phyloP scores from a whole-genome alignment of 2,888 invertebrate genomes.

The Serrognathus titanus region DNA sequence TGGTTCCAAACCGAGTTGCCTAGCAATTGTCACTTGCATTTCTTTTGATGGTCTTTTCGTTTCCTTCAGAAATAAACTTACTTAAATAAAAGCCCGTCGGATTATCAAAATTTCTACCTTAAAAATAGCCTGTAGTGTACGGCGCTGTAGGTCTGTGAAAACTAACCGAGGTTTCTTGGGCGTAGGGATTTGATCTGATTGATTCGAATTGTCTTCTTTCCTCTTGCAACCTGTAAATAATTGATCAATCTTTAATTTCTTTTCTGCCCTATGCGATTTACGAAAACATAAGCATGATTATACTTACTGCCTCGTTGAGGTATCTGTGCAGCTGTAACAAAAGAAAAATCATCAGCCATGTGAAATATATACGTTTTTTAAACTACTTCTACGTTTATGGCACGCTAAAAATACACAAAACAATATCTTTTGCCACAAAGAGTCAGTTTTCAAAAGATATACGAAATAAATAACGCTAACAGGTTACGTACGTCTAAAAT shows the following conservation, averaged over 20 bases:
- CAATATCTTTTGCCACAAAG: too few species aligned
- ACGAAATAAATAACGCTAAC: too few species aligned
- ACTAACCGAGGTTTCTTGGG: conserved; percentile 99
- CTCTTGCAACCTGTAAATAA: conserved; percentile 81
- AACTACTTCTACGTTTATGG: too few species aligned
- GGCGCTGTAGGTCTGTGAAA: conserved; percentile 99
- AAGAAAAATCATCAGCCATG: conserved; percentile 39
- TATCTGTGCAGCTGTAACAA: conserved; percentile 83
- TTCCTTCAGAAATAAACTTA: conserved; percentile 62
- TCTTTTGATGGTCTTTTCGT: conserved; percentile 99
- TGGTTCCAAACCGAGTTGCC: conserved; percentile 94
- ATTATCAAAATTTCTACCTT: conserved; percentile 62
- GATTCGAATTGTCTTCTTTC: conserved; percentile 84
- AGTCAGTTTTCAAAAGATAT: too few species aligned
- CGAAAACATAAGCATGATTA: conserved; percentile 15
- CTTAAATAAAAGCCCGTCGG: background rate
- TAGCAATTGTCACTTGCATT: conserved; percentile 99
- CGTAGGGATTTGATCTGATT: conserved; percentile 78
- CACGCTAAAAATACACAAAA: too few species aligned
- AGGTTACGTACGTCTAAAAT: too few species aligned
- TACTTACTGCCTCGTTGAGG: conserved; percentile 87
- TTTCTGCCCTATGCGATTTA: background rate
- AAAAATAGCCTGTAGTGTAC: conserved; percentile 99
- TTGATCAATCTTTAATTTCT: conserved; percentile 13
- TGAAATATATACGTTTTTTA: background rate